phyloP scores from a whole-genome alignment of 1,140 invertebrate genomes.

The Sinonovacula constricta region DNA sequence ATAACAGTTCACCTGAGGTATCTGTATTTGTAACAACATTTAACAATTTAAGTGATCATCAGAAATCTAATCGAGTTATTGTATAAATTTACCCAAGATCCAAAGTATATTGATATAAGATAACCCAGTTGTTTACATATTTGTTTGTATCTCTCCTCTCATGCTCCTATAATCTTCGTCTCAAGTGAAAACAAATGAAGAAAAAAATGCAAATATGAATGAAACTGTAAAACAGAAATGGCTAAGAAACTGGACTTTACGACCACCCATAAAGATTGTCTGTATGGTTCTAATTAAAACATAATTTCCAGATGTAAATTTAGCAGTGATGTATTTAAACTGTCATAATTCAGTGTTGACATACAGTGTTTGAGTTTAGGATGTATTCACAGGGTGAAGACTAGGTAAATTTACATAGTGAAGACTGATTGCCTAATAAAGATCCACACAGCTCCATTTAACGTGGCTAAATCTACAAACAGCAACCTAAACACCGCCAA shows the following conservation, averaged over 20 bases:
- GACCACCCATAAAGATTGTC: neutral
- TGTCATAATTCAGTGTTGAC: slow-evolving; percentile 48
- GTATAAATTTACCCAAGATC: slow-evolving; percentile 50
- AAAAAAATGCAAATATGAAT: no score
- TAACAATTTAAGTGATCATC: slow-evolving; percentile 12
- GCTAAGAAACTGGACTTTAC: no score
- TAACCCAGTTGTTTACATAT: slow-evolving; percentile 50
- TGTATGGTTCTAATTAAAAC: slow-evolving; percentile 21
- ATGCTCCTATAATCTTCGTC: no score
- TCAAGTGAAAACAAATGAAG: no score
- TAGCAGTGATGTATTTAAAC: slow-evolving; percentile 45
- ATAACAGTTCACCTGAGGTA: slow-evolving; percentile 40
- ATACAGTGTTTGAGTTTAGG: slow-evolving; percentile 49
- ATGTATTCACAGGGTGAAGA: slow-evolving; percentile 49
- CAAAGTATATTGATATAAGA: slow-evolving; percentile 39
- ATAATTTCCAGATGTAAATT: slow-evolving; percentile 20
- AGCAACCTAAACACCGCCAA: slow-evolving; percentile 35
- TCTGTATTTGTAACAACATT: slow-evolving; percentile 35
- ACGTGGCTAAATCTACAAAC: slow-evolving; percentile 42
- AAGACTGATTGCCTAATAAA: slow-evolving; percentile 45
- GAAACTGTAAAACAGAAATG: no score
- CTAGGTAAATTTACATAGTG: slow-evolving; percentile 48
- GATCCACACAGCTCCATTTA: slow-evolving; percentile 28
- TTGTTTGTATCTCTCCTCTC: slow-evolving; percentile 14
- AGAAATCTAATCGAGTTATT: slow-evolving; percentile 26